Evolutionary conservation across 2,888 invertebrate species (phyloP).

Genomic region (Pollenia griseotomentosa): DNA sequence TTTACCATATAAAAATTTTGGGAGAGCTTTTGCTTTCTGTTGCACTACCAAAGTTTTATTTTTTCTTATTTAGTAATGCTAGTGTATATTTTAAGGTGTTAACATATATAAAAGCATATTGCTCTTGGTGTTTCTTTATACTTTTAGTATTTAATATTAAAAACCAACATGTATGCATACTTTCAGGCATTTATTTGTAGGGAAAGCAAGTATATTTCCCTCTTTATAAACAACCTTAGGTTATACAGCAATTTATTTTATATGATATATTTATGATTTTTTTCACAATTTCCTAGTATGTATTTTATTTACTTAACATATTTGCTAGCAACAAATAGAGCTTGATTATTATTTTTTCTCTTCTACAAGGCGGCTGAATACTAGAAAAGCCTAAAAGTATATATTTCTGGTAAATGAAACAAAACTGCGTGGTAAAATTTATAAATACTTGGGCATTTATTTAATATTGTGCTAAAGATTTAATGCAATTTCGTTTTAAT

Average conservation of each 20-base stretch:
- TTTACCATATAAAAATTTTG: no score
- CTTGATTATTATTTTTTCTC: constrained; percentile 3
- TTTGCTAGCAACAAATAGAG: constrained; percentile 1
- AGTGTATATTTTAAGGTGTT: constrained; percentile 8
- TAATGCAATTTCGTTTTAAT: constrained; percentile 17
- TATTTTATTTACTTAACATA: constrained; percentile 58
- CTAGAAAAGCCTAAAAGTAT: constrained; percentile 18
- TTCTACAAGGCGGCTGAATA: background rate
- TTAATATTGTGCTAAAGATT: background rate
- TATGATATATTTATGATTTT: background rate
- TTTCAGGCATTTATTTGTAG: constrained; percentile 9
- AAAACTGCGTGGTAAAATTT: background rate
- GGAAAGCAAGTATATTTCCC: background rate
- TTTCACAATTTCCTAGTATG: constrained; percentile 28
- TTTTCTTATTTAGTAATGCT: background rate
- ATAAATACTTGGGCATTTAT: no score
- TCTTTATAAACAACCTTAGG: constrained; percentile 47
- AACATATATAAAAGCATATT: background rate
- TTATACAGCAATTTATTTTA: constrained; percentile 37
- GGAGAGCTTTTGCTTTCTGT: background rate
- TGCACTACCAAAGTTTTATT: background rate
- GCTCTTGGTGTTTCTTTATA: background rate
- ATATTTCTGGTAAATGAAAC: background rate
- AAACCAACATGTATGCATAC: constrained; percentile 18
- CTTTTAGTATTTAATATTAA: constrained; percentile 24